These are phyloP conservation scores for Penaeus indicus DNA, from an alignment of 1,140 invertebrate genomes.

Conservation along the genomic window DNA sequence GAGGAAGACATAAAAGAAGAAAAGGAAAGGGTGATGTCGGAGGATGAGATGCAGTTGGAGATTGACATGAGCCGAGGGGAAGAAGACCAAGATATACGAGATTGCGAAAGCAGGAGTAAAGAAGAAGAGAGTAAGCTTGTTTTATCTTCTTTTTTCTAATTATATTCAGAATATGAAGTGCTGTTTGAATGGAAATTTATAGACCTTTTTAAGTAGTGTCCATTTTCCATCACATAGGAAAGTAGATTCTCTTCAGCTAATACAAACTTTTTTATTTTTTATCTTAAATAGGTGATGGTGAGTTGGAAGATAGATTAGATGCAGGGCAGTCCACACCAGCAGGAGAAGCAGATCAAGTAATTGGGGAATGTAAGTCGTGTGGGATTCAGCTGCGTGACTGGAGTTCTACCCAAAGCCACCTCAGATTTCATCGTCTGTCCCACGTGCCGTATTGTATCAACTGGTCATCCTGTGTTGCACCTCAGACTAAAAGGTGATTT, in stretches of 20 bases:
- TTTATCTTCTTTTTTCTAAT: too few relatives aligned
- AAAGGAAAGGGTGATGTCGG: neutral
- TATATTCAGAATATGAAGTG: too few relatives aligned
- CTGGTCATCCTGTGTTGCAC: neutral
- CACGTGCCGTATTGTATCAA: constrained; percentile 32
- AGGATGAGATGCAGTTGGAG: neutral
- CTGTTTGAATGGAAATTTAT: too few relatives aligned
- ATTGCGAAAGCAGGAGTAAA: constrained; percentile 1
- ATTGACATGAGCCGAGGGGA: neutral
- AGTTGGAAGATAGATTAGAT: neutral
- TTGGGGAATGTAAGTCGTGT: constrained; percentile 35
- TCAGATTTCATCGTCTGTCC: constrained; percentile 39
- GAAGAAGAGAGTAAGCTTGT: neutral
- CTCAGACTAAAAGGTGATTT: neutral
- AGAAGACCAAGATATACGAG: neutral
- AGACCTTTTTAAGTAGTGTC: too few relatives aligned
- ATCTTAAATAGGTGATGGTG: neutral
- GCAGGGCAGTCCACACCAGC: too few relatives aligned
- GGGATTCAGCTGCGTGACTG: constrained; percentile 50
- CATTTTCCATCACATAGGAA: too few relatives aligned
- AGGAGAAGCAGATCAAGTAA: too few relatives aligned
- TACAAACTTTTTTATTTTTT: too few relatives aligned
- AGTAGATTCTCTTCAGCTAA: too few relatives aligned
- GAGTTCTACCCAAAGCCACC: constrained; percentile 36
- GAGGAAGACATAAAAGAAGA: neutral